These are phyloP conservation scores for Brachyistius frenatus DNA, from an alignment of 2,113 vertebrate genomes.

Conservation along the genomic window DNA sequence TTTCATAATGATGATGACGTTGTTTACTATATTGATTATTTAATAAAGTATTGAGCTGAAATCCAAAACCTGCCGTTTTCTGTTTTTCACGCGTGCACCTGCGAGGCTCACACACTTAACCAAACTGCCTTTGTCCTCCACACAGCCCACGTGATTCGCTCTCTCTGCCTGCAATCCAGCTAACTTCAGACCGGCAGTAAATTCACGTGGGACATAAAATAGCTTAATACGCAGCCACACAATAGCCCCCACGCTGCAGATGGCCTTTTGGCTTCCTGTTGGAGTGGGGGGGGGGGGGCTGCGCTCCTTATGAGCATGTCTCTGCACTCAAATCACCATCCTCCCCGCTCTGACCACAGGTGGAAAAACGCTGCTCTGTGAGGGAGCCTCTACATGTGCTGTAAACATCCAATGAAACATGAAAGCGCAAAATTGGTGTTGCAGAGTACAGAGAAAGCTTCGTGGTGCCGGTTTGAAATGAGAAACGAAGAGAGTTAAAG, in stretches of 20 bases:
- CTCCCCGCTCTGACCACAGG: constrained; percentile 46
- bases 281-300: background rate
- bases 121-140: constrained; percentile 53
- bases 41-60: constrained; percentile 82
- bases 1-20: constrained; percentile 63
- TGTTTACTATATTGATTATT: constrained; percentile 76
- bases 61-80: background rate
- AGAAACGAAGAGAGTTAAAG: too few species aligned
- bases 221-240: constrained; percentile 53
- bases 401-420: too few species aligned
- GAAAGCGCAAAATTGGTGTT: background rate
- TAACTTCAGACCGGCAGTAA: constrained; percentile 51
- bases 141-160: background rate
- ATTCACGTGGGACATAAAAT: constrained; percentile 58
- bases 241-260: constrained; percentile 50
- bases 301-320: constrained; percentile 42
- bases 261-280: constrained; percentile 41
- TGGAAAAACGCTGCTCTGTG: constrained; percentile 14
- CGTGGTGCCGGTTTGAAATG: too few species aligned
- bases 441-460: too few species aligned
- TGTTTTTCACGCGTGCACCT: background rate
- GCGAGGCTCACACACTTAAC: constrained; percentile 13
- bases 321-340: constrained; percentile 44
- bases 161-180: constrained; percentile 12
- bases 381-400: too few species aligned